These are phyloP conservation scores for Catharus fuscescens DNA, from an alignment of 2,113 vertebrate genomes.

Conservation along the genomic window DNA sequence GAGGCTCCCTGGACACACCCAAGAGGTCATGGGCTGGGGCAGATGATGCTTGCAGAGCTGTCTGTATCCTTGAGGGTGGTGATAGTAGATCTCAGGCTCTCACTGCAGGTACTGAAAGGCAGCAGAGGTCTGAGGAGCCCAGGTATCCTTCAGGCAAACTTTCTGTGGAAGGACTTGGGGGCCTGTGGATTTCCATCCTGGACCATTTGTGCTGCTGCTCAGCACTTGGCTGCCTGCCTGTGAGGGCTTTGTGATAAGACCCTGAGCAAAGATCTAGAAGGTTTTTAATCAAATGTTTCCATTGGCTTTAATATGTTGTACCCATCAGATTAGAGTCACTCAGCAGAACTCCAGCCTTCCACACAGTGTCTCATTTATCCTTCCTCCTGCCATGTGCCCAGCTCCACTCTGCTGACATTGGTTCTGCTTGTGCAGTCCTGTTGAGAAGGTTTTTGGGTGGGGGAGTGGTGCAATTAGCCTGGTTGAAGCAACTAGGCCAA, in stretches of 20 bases:
- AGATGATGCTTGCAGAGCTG: not conserved
- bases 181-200: not conserved
- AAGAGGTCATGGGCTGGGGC: not conserved
- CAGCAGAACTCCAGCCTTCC: not conserved
- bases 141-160: not conserved
- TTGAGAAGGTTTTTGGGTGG: not conserved
- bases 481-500: conserved; percentile 28
- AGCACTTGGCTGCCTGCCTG: not conserved
- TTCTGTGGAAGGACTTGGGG: not conserved
- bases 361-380: conserved; percentile 7
- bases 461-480: not conserved
- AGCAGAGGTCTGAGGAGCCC: not conserved
- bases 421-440: not conserved
- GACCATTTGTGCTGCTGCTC: not conserved
- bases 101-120: not conserved
- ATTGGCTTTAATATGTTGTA: conserved; percentile 25
- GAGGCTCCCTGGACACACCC: not conserved
- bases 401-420: not conserved
- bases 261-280: not conserved
- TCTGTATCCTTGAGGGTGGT: not conserved
- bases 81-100: not conserved
- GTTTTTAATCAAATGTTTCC: conserved; percentile 47
- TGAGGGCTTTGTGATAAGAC: not conserved
- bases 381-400: not conserved
- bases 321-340: conserved; percentile 26